Percentiles rank a stretch among this genome's conserved stretches.
Evolutionary conservation across 2,113 vertebrate species (phyloP).

Genomic region (Salvelinus sp.): DNA sequence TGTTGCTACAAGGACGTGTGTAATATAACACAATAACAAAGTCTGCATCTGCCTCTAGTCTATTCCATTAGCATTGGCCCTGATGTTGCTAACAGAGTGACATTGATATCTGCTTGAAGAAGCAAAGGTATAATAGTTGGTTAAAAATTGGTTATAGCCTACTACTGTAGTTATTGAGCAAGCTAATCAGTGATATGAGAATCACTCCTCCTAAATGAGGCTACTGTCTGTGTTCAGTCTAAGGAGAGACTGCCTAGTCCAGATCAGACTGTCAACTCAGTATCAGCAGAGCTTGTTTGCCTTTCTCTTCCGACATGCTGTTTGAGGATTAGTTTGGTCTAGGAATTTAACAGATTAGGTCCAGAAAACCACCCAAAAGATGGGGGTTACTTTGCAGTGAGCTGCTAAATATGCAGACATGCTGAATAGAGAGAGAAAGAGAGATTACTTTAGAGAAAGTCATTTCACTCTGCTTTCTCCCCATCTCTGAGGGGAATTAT

Average conservation of each 20-base stretch:
- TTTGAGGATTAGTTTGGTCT: conserved; percentile 12
- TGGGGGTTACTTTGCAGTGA: neutral
- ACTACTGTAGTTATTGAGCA: too few species aligned
- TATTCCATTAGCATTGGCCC: too few species aligned
- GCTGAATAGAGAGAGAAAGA: neutral
- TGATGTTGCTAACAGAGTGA: too few species aligned
- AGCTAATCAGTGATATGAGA: too few species aligned
- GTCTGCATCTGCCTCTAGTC: neutral
- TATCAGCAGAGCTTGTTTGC: neutral
- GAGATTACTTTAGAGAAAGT: too few species aligned
- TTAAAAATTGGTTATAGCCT: too few species aligned
- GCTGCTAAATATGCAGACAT: neutral
- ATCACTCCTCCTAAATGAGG: too few species aligned
- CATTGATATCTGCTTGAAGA: too few species aligned
- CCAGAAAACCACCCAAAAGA: neutral
- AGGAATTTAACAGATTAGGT: conserved; percentile 12
- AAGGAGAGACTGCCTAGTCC: neutral
- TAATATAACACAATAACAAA: neutral
- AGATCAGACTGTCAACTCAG: neutral
- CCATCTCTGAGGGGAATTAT: too few species aligned
- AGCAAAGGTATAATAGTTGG: too few species aligned
- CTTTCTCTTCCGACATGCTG: neutral
- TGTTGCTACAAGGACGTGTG: neutral
- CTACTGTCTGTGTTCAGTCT: too few species aligned
- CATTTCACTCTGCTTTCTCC: too few species aligned